Conservation (phyloP, 2,888 invertebrate genomes). For the Lingula anatina region DNA sequence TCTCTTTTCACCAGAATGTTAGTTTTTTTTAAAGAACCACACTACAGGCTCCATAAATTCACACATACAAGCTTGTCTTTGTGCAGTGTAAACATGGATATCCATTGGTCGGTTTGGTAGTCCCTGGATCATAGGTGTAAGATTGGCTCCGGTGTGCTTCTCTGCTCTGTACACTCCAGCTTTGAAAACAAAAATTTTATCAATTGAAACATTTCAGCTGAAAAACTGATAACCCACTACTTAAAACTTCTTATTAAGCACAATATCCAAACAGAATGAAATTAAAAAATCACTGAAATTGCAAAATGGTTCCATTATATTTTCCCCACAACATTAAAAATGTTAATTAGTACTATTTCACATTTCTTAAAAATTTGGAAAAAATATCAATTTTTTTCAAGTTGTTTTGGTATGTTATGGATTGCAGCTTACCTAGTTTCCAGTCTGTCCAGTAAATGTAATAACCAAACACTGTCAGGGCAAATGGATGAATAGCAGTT, state of each 20-base stretch:
- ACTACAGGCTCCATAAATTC: not conserved
- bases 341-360: no score
- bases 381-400: no score
- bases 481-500: constrained; percentile 86
- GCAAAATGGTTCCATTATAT: no score
- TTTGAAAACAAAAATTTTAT: constrained; percentile 4
- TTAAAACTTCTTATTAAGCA: no score
- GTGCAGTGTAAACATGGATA: constrained; percentile 78
- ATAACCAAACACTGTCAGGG: constrained; percentile 81
- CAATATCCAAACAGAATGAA: no score
- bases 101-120: constrained; percentile 89
- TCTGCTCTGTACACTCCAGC: constrained; percentile 82
- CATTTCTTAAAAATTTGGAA: no score
- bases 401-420: not conserved
- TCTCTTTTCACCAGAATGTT: no score
- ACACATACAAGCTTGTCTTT: constrained; percentile 69
- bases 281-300: no score
- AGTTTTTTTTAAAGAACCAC: no score
- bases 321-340: no score
- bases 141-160: constrained; percentile 92
- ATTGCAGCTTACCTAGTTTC: constrained; percentile 62
- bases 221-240: no score
- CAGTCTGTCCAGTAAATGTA: constrained; percentile 97
- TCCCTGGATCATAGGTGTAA: constrained; percentile 88
- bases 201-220: not conserved